Percentiles rank a stretch among this genome's conserved stretches.
Conservation (phyloP, 2,888 invertebrate genomes). For the Scelioninae gen. 2 region DNA sequence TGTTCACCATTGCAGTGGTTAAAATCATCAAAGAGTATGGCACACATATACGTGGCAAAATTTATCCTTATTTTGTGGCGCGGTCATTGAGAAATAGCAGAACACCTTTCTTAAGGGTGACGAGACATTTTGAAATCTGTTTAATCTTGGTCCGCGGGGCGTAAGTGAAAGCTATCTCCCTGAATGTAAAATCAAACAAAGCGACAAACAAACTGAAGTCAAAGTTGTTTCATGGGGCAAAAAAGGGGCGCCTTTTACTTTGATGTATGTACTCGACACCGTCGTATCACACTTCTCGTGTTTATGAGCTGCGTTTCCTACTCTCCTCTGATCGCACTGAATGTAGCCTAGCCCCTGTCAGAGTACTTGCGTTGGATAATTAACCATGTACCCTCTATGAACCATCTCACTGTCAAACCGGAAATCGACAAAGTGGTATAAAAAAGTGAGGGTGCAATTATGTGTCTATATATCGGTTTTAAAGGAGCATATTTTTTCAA, state of each 20-base stretch:
- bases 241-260: conserved; percentile 65
- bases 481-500: conserved; percentile 25
- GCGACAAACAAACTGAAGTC: conserved; percentile 73
- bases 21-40: conserved; percentile 49
- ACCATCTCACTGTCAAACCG: conserved; percentile 54
- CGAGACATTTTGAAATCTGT: conserved; percentile 74
- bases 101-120: conserved; percentile 57
- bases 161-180: conserved; percentile 75
- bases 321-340: conserved; percentile 67
- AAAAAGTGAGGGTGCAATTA: conserved; percentile 20
- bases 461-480: conserved; percentile 22
- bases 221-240: conserved; percentile 67
- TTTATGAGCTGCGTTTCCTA: conserved; percentile 68
- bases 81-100: conserved; percentile 45
- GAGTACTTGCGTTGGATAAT: conserved; percentile 71
- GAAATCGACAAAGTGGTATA: conserved; percentile 55
- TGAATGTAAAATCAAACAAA: conserved; percentile 75
- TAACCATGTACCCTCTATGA: conserved; percentile 66
- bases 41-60: conserved; percentile 45
- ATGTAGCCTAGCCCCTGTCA: conserved; percentile 61
- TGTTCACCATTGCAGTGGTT: conserved; percentile 11
- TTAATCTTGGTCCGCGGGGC: conserved; percentile 73
- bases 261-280: conserved; percentile 71
- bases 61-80: conserved; percentile 44
- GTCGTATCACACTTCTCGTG: conserved; percentile 70